Evolutionary conservation across 2,113 vertebrate genomes (phyloP).

Genomic region (Prunella himalayana): DNA sequence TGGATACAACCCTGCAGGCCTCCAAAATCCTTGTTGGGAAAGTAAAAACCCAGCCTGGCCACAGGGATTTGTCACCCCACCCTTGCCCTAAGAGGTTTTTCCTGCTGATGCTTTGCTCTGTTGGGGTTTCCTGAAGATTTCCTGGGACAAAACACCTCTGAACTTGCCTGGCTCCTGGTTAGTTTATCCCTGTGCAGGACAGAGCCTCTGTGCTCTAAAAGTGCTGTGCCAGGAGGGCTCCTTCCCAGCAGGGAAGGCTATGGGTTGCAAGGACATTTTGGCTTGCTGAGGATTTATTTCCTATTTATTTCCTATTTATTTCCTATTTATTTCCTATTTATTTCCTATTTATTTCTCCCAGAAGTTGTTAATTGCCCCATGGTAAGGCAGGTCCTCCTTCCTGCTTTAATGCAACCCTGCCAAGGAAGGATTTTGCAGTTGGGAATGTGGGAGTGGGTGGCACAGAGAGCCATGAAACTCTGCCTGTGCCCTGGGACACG

Average conservation of each 20-base stretch:
- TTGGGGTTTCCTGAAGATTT: not conserved
- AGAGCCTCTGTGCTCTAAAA: not conserved
- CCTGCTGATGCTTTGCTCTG: not conserved
- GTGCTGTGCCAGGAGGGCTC: not conserved
- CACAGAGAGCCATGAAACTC: not conserved
- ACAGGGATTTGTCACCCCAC: not conserved
- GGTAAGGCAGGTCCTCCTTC: not conserved
- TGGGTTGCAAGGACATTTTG: not conserved
- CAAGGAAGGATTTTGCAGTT: not conserved
- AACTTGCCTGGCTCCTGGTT: not conserved
- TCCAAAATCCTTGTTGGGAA: not conserved
- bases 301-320: not conserved
- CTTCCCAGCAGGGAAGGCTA: not conserved
- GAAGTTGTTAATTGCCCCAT: fast-evolving
- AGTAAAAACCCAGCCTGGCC: not conserved
- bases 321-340: too few species aligned
- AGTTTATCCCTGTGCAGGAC: not conserved
- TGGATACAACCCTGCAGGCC: not conserved
- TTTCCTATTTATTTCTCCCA: not conserved
- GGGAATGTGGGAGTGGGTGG: not conserved
- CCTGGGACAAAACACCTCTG: not conserved
- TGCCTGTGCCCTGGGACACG: not conserved
- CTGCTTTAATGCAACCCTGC: not conserved
- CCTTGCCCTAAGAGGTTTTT: not conserved
- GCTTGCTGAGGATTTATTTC: not conserved